Base-by-base conservation (phyloP, 2,113 vertebrate species). In the Mesembrinibis cayennensis region DNA sequence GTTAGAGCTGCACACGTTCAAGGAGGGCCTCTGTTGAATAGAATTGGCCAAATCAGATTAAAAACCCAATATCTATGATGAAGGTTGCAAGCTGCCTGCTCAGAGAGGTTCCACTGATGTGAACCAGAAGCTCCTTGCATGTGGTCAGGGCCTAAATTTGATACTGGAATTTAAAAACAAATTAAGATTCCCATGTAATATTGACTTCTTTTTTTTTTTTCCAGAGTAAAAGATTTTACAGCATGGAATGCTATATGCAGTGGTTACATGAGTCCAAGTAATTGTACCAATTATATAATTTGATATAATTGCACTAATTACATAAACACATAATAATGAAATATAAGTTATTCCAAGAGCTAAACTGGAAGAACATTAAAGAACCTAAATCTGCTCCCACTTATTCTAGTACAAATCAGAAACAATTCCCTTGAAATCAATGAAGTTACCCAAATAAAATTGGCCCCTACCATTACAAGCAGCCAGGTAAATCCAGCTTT, bases 281-380 rank as follows among this genome's bases (percentile, higher is more conserved):
- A 96, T 81, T 80, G 86, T 95, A 93, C 96, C 96, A 70, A 95
- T 97, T 97, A 95, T 87, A 97, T 97, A 96, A 97, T 97, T 98
- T 97, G 96, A 94, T 95, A 72, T 86, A 97, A 96, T 88, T 83
- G 90, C 72, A 89, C 96, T 91, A 85, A 86, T 96, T 96, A 95
- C 95, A 92, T 96, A 97, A 94, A 85, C 61, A 70, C 83, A 86
- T 86, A 95, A 92, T 67, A 61, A 76, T 95, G 87, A 92, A 87
- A 95, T 84, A 88, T 87, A 92, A 84, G 95, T 97, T 98, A 97
- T 97, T 98, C 95, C 97, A 97, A 97, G 94, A 97, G 92, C 93
- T 94, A 93, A 93, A 94, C 89, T 95, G 95, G 97, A 97, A 97
- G 95, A 94, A 97, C 95, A 95, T 98, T 96, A 97, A 97, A 97